These are phyloP conservation scores for Amphimallon solstitiale DNA, from an alignment of 2,888 invertebrate species.

Conservation along the genomic window DNA sequence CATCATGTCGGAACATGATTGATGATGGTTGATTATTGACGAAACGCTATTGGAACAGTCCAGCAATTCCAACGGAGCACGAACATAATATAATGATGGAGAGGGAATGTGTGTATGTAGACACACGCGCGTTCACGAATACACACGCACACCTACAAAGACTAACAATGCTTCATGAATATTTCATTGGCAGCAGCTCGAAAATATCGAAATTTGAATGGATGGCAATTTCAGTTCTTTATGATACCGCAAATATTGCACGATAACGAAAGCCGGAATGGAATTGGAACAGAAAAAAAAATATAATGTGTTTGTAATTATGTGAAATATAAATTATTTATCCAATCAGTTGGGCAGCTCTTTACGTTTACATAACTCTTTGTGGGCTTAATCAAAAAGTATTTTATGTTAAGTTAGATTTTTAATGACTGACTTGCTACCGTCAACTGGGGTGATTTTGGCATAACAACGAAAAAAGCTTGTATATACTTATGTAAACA, in stretches of 20 bases:
- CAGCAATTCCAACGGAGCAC: conserved; percentile 21
- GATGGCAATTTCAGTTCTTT: conserved; percentile 51
- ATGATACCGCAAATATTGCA: conserved; percentile 51
- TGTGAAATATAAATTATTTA: no score
- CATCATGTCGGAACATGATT: conserved; percentile 51
- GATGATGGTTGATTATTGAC: conserved; percentile 53
- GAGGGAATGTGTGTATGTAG: not conserved
- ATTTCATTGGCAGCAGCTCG: conserved; percentile 48
- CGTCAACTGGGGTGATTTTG: no score
- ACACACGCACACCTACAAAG: not conserved
- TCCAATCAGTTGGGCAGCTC: no score
- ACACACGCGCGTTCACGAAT: not conserved
- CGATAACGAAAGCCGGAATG: conserved; percentile 49
- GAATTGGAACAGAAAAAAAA: conserved; percentile 46
- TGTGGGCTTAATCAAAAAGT: no score
- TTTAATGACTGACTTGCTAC: no score
- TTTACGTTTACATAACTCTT: no score
- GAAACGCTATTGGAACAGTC: conserved; percentile 48
- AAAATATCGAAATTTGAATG: conserved; percentile 51
- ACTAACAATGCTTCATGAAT: conserved; percentile 52
- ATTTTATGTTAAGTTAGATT: no score
- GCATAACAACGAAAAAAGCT: no score
- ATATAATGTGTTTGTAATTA: no score
- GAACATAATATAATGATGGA: not conserved
- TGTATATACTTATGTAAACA: no score